Percentiles rank a stretch among this genome's conserved stretches.
phyloP scores from a whole-genome alignment of 1,140 invertebrate species.

The Lepidurus arcticus region DNA sequence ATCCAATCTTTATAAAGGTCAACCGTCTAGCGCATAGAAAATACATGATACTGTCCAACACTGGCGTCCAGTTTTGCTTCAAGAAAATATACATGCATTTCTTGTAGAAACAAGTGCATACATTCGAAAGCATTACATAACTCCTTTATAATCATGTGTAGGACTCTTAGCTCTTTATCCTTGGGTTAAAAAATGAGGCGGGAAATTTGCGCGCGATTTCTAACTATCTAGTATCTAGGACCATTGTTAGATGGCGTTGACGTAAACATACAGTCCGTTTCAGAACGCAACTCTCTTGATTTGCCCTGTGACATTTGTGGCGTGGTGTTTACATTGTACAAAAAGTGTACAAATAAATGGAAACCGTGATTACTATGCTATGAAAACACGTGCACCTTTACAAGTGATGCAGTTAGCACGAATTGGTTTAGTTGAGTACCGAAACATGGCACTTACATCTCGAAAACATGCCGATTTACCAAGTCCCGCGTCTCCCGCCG shows the following conservation, averaged over 20 bases:
- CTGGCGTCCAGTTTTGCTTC: too few relatives aligned
- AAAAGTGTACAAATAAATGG: neutral
- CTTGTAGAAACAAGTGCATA: too few relatives aligned
- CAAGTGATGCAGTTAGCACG: conserved; percentile 3
- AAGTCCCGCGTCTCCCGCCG: conserved; percentile 18
- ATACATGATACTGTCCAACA: too few relatives aligned
- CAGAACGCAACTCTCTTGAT: neutral
- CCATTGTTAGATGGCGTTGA: neutral
- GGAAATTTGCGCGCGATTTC: neutral
- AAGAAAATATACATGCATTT: too few relatives aligned
- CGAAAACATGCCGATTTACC: conserved; percentile 17
- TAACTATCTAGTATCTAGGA: neutral
- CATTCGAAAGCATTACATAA: too few relatives aligned
- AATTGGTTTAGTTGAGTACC: conserved; percentile 12
- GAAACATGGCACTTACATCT: neutral
- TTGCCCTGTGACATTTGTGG: conserved; percentile 21
- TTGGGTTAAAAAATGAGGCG: too few relatives aligned
- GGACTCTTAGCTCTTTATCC: too few relatives aligned
- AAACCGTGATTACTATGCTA: neutral
- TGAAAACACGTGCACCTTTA: conserved; percentile 7
- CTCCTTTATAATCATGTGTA: too few relatives aligned
- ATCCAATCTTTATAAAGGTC: too few relatives aligned
- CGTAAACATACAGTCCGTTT: neutral
- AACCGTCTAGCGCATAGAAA: too few relatives aligned
- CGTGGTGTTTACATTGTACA: neutral